Base-by-base conservation (phyloP, 2,888 invertebrate genomes). In the Chydorus sphaericus region DNA sequence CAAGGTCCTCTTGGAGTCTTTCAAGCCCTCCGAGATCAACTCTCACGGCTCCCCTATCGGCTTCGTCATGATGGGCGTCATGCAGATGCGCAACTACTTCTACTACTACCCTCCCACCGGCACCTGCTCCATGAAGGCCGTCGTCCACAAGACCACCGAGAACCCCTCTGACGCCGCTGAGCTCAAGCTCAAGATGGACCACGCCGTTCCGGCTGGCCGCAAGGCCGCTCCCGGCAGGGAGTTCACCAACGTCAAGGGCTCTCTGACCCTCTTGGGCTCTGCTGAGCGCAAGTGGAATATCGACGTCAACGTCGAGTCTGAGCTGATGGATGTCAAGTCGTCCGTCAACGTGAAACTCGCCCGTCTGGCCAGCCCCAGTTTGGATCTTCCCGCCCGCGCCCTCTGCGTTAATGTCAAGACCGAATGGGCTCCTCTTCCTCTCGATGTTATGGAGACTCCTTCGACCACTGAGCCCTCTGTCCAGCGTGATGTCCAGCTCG, bases 31-130 rank as follows among this genome's bases (percentile, higher is more conserved):
- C 1, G 52, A 57, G 4, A 57, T 57, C 39, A 57, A 57, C 33
- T 51, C 52, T 29, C 37, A 44, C 16, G 57, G 57, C 20, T 39
- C 38, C 53, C 16, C 20, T 6, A 18, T 31, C 38, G 57, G 53
- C 8, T 57, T 53, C 51, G 11, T 33, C 16, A 33, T 39, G 23
- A 54, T 57, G 57, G 52, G 38, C 23, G 18, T 57, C 20, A 57
- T 57, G 57, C 57, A 57, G 20, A 23, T 57, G 14, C 52, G 57
- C 44, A 57, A 57, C 53, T 57, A 51, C 52, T 53, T 57, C 39
- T 53, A 57, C 57, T 20, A 54, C 14, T 57, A 57, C 20, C 57
- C 57, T 28, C 51, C 53, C 39, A 37, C 57, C 8, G 52, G 44
- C 31, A 18, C 57, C 16, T 57, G 57, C 33, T 30, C 50, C 53